Conservation (phyloP, 2,113 vertebrate species). For the Tricholaema leucomelas region DNA sequence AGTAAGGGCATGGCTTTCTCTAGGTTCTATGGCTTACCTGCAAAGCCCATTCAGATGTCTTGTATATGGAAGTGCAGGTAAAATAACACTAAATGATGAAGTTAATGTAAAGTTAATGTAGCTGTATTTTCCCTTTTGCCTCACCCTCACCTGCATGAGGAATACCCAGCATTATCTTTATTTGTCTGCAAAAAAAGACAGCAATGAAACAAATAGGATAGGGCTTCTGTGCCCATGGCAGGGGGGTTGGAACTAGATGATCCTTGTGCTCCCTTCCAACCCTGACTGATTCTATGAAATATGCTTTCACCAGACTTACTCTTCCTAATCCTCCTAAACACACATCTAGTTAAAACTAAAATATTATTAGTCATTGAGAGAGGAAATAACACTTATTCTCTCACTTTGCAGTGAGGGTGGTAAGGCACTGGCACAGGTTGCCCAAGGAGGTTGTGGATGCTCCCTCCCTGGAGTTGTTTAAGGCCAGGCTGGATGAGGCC, state of each 20-base stretch:
- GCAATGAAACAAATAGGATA: neutral
- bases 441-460: too few relatives aligned
- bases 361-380: too few relatives aligned
- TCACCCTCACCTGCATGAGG: neutral
- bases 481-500: too few relatives aligned
- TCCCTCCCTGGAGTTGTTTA: too few relatives aligned
- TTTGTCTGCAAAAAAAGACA: neutral
- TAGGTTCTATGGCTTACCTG: neutral
- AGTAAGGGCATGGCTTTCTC: neutral
- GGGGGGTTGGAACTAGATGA: too few relatives aligned
- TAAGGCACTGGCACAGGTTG: too few relatives aligned
- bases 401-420: too few relatives aligned
- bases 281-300: too few relatives aligned
- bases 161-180: neutral
- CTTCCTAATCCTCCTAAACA: neutral
- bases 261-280: too few relatives aligned
- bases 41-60: neutral
- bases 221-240: too few relatives aligned
- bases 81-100: neutral
- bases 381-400: too few relatives aligned
- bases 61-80: neutral
- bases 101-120: neutral
- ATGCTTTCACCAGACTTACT: neutral
- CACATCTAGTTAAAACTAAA: neutral
- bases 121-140: neutral